phyloP scores from a whole-genome alignment of 2,113 vertebrate genomes.

The Benitochromis conjunctus region DNA sequence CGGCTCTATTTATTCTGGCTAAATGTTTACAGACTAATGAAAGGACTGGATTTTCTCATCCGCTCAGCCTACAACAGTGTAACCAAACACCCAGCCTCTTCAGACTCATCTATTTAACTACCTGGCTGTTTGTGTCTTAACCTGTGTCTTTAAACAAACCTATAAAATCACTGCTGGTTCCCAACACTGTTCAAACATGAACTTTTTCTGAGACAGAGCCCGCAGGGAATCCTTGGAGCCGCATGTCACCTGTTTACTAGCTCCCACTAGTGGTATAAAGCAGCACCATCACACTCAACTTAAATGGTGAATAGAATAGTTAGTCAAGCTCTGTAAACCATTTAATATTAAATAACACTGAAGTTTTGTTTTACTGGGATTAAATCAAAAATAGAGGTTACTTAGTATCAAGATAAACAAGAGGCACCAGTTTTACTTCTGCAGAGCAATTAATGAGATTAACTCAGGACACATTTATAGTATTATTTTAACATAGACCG shows the following conservation, averaged over 20 bases:
- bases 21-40: conserved; percentile 46
- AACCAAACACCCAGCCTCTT: conserved; percentile 36
- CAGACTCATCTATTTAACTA: conserved; percentile 55
- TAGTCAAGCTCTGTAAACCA: not conserved
- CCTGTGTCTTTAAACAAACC: conserved; percentile 66
- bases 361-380: not conserved
- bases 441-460: not conserved
- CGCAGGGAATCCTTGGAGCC: not conserved
- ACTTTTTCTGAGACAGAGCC: conserved; percentile 1
- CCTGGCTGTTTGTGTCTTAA: conserved; percentile 56
- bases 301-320: not conserved
- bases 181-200: conserved; percentile 59
- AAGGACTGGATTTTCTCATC: conserved; percentile 25
- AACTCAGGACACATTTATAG: not conserved
- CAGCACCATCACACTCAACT: not conserved
- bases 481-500: not conserved
- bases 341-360: not conserved
- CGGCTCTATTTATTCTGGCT: conserved; percentile 5
- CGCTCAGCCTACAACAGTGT: conserved; percentile 43
- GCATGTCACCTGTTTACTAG: conserved; percentile 52
- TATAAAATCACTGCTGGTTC: conserved; percentile 58
- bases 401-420: not conserved
- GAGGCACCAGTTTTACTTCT: fast-evolving
- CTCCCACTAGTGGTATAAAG: conserved; percentile 69
- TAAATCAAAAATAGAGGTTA: not conserved